These are phyloP conservation scores for Luffia ferchaultella DNA, from an alignment of 2,888 invertebrate species.

Conservation along the genomic window DNA sequence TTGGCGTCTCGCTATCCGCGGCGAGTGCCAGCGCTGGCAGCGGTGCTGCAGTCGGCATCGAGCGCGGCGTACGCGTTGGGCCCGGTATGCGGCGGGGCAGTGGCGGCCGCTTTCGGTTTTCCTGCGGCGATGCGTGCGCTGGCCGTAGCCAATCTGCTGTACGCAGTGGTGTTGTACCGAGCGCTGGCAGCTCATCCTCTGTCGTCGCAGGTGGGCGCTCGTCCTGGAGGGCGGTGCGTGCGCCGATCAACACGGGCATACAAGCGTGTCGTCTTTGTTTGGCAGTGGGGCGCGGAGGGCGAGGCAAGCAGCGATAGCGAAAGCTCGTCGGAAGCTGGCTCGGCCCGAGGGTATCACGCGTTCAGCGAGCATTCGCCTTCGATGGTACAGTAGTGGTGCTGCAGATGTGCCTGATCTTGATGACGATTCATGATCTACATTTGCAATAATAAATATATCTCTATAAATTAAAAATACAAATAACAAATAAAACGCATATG, in stretches of 20 bases:
- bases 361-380: not conserved
- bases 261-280: not conserved
- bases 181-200: conserved; percentile 31
- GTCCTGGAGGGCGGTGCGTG: not conserved
- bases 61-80: conserved; percentile 44
- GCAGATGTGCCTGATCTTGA: too few relatives aligned
- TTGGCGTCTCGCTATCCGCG: conserved; percentile 22
- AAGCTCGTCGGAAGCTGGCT: not conserved
- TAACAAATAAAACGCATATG: too few relatives aligned
- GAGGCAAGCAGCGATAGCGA: not conserved
- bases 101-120: conserved; percentile 37
- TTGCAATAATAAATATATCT: too few relatives aligned
- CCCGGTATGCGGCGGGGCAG: conserved; percentile 38
- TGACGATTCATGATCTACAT: too few relatives aligned
- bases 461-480: too few relatives aligned
- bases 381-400: too few relatives aligned
- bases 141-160: conserved; percentile 43
- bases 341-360: not conserved
- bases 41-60: conserved; percentile 42
- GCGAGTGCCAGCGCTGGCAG: conserved; percentile 32
- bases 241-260: not conserved
- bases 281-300: not conserved
- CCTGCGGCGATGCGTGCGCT: conserved; percentile 36
- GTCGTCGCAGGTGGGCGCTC: conserved; percentile 30
- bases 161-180: conserved; percentile 34